A percentile compares a stretch with the other conserved stretches of the same genome.
phyloP scores from a whole-genome alignment of 2,888 invertebrate species.

The Andrena trimmerana region DNA sequence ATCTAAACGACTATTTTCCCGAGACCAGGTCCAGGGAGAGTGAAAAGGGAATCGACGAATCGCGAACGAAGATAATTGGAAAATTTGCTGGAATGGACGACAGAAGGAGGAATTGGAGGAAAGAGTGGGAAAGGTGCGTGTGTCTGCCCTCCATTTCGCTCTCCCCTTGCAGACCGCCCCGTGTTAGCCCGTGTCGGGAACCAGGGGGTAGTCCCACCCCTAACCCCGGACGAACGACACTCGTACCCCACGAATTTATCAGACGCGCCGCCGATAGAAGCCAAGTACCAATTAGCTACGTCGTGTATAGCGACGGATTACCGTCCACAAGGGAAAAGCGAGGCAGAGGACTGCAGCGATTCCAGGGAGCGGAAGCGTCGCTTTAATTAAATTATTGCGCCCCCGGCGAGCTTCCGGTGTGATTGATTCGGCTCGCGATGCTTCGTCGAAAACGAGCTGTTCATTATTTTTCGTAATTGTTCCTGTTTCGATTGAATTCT shows the following conservation, averaged over 20 bases:
- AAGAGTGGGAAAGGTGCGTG: background rate
- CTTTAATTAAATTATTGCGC: conserved; percentile 30
- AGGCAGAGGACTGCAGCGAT: background rate
- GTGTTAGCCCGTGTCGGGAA: conserved; percentile 30
- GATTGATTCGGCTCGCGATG: conserved; percentile 10
- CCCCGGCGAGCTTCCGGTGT: background rate
- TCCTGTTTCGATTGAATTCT: too few relatives aligned
- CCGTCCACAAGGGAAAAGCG: conserved; percentile 31
- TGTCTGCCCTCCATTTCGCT: conserved; percentile 58
- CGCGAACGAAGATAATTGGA: background rate
- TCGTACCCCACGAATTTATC: conserved; percentile 59
- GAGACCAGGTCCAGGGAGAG: too few relatives aligned
- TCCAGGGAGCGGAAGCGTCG: conserved; percentile 5
- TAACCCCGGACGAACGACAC: conserved; percentile 33
- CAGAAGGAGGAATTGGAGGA: background rate
- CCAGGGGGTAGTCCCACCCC: conserved; percentile 62
- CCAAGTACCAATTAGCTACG: conserved; percentile 37
- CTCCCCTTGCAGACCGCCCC: conserved; percentile 55
- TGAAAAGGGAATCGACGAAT: background rate
- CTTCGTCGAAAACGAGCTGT: conserved; percentile 3
- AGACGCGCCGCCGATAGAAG: conserved; percentile 20
- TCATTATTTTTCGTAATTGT: conserved; percentile 15
- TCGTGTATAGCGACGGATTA: conserved; percentile 44
- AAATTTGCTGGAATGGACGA: background rate
- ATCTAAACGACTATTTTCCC: too few relatives aligned